These are phyloP conservation scores for Kuschelorhynchus macadamiae DNA, from an alignment of 2,888 invertebrate genomes.

Conservation along the genomic window DNA sequence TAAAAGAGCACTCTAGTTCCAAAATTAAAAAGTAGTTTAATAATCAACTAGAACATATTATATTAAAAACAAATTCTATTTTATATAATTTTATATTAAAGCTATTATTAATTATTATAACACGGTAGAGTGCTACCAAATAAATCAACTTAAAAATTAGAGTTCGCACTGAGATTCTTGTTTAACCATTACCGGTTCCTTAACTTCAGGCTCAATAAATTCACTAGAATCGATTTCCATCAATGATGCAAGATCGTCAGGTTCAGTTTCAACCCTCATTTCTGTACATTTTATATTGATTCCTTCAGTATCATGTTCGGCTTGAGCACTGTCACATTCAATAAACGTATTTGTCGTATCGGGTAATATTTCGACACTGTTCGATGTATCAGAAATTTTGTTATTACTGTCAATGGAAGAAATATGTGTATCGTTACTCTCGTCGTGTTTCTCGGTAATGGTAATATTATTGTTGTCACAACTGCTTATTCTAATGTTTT, in stretches of 20 bases:
- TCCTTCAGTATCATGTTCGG: conserved; percentile 7
- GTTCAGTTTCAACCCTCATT: background rate
- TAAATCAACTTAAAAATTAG: conserved; percentile 1
- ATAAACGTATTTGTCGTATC: background rate
- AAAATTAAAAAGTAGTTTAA: too few relatives aligned
- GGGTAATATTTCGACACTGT: too few relatives aligned
- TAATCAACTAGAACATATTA: too few relatives aligned
- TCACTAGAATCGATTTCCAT: conserved; percentile 40
- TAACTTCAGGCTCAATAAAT: conserved; percentile 36
- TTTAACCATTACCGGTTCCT: conserved; percentile 3
- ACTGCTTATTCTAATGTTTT: background rate
- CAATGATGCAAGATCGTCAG: conserved; percentile 24
- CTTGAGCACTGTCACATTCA: background rate
- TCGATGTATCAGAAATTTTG: too few relatives aligned
- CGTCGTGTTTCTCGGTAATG: background rate
- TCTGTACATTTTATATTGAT: too few relatives aligned
- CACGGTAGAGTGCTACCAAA: too few relatives aligned
- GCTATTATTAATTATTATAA: too few relatives aligned
- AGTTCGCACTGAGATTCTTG: background rate
- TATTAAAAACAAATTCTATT: too few relatives aligned
- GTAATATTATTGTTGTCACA: background rate
- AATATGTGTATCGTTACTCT: background rate
- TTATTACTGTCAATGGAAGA: too few relatives aligned
- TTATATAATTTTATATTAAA: too few relatives aligned
- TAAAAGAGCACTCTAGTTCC: too few relatives aligned